A percentile compares a stretch with the other conserved stretches of the same genome.
Evolutionary conservation across 2,113 vertebrate genomes (phyloP).

Genomic region (Scalopus aquaticus): DNA sequence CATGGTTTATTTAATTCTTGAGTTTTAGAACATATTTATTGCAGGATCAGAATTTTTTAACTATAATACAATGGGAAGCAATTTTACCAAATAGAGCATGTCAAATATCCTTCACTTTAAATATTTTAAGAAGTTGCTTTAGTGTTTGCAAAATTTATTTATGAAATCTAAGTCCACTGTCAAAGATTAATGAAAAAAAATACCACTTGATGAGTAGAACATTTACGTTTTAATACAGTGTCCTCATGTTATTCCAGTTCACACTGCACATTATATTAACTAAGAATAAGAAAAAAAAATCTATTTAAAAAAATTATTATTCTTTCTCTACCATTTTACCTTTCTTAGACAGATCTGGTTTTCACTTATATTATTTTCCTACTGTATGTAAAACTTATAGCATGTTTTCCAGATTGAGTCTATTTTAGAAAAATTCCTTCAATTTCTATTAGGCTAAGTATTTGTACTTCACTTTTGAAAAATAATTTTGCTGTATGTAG

Average conservation of each 20-base stretch:
- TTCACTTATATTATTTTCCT: neutral
- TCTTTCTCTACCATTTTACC: neutral
- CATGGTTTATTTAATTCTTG: neutral
- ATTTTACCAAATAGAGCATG: neutral
- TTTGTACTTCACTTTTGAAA: neutral
- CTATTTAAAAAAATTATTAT: neutral
- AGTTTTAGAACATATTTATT: neutral
- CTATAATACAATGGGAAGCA: neutral
- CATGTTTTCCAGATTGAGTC: neutral
- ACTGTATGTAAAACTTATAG: neutral
- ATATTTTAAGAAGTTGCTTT: neutral
- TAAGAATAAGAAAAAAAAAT: neutral
- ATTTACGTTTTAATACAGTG: neutral
- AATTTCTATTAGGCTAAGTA: neutral
- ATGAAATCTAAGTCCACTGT: too few relatives aligned
- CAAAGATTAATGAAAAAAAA: too few relatives aligned
- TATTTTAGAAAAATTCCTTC: neutral
- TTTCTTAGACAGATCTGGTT: neutral
- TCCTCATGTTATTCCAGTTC: neutral
- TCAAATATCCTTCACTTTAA: neutral
- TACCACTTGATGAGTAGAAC: neutral
- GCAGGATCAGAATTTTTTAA: neutral
- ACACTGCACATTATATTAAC: neutral
- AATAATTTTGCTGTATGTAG: neutral
- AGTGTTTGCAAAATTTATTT: neutral